phyloP scores from a whole-genome alignment of 2,113 vertebrate genomes.

The Guaruba guarouba region DNA sequence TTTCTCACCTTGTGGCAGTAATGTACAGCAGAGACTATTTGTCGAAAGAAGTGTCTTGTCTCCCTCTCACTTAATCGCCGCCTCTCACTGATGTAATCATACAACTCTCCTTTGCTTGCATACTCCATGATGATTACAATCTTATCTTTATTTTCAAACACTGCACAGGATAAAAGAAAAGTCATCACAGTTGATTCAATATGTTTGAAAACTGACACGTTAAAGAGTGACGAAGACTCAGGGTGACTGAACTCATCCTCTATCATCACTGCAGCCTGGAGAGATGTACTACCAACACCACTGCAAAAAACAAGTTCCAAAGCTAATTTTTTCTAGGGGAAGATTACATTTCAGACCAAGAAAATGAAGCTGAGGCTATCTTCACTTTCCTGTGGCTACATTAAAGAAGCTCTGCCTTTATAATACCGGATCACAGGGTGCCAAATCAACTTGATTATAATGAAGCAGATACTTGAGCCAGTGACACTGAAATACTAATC shows the following conservation, averaged over 20 bases:
- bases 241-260: not conserved
- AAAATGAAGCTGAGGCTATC: not conserved
- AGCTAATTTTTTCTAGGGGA: not conserved
- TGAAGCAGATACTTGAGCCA: not conserved
- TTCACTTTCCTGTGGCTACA: not conserved
- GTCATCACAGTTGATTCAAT: not conserved
- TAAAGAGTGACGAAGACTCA: not conserved
- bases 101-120: constrained; percentile 94
- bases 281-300: not conserved
- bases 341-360: not conserved
- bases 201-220: not conserved
- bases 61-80: constrained; percentile 89
- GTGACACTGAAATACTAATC: not conserved
- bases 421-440: not conserved
- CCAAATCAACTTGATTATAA: not conserved
- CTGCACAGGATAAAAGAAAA: constrained; percentile 67
- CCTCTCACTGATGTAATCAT: constrained; percentile 96
- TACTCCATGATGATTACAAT: constrained; percentile 98
- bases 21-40: constrained; percentile 96
- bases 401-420: not conserved
- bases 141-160: constrained; percentile 99
- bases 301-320: not conserved
- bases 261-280: not conserved
- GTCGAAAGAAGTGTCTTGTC: constrained; percentile 95
- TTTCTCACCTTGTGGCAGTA: constrained; percentile 93